Conservation (phyloP, 1,140 invertebrate species). For the Aricia agestis region DNA sequence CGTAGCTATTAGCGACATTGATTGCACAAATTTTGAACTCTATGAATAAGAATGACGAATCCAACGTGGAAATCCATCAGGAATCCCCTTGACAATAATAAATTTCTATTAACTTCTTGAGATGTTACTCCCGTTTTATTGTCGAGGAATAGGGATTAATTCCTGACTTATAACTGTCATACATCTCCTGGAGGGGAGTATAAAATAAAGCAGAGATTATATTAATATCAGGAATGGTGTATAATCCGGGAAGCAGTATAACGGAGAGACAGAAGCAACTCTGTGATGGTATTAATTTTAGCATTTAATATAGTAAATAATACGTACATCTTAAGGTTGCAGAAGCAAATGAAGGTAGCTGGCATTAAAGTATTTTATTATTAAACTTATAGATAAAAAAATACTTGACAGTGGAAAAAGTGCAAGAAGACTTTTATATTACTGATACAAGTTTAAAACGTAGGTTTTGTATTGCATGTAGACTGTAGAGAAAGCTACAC, state of each 20-base stretch:
- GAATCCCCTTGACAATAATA: conserved; percentile 55
- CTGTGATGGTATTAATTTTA: conserved; percentile 16
- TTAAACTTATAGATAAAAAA: too few relatives aligned
- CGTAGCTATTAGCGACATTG: neutral
- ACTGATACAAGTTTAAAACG: too few relatives aligned
- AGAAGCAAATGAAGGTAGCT: too few relatives aligned
- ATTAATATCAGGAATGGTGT: conserved; percentile 61
- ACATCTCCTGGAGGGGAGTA: conserved; percentile 63
- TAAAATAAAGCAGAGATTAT: conserved; percentile 73
- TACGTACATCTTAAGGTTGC: too few relatives aligned
- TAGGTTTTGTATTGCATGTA: too few relatives aligned
- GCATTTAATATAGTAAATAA: neutral
- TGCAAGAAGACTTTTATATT: too few relatives aligned
- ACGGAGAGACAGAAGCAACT: conserved; percentile 36
- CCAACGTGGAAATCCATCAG: conserved; percentile 50
- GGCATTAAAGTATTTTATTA: too few relatives aligned
- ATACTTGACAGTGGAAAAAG: too few relatives aligned
- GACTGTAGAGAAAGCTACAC: too few relatives aligned
- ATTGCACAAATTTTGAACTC: neutral
- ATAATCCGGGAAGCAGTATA: conserved; percentile 59
- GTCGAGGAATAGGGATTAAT: conserved; percentile 74
- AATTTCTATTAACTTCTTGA: conserved; percentile 73
- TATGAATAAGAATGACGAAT: conserved; percentile 13
- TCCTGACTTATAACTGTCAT: conserved; percentile 74
- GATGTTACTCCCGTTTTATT: conserved; percentile 72